A percentile compares a stretch with the other conserved stretches of the same genome.
These are phyloP conservation scores for Acleris sparsana DNA, from an alignment of 2,888 invertebrate genomes.

Conservation along the genomic window DNA sequence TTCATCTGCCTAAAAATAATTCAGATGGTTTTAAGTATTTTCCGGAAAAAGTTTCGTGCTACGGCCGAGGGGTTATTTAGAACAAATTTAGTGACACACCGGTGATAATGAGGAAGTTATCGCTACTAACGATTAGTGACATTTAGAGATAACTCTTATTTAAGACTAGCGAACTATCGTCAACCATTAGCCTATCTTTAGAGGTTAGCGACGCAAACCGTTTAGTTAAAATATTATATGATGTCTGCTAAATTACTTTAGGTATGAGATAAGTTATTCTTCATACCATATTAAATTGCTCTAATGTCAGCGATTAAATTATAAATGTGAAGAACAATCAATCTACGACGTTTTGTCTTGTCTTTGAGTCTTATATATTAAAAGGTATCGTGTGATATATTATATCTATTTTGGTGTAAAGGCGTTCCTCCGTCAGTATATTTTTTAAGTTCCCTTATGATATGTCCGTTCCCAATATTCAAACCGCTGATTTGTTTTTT, in stretches of 20 bases:
- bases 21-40: too few relatives aligned
- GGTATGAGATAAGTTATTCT: too few relatives aligned
- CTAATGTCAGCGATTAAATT: too few relatives aligned
- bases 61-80: not conserved
- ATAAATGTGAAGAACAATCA: too few relatives aligned
- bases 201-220: constrained; percentile 1
- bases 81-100: not conserved
- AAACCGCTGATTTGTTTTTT: not conserved
- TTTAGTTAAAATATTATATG: constrained; percentile 1
- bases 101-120: constrained; percentile 12
- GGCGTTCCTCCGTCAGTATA: too few relatives aligned
- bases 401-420: too few relatives aligned
- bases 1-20: too few relatives aligned
- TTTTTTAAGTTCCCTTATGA: too few relatives aligned
- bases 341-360: too few relatives aligned
- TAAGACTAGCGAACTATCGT: not conserved
- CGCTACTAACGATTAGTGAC: constrained; percentile 1
- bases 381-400: too few relatives aligned
- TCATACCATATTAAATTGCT: too few relatives aligned
- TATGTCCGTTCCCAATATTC: not conserved
- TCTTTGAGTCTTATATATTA: too few relatives aligned
- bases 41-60: not conserved
- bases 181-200: not conserved
- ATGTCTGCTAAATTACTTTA: not conserved
- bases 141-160: constrained; percentile 6